These are phyloP conservation scores for Watsonalla binaria DNA, from an alignment of 2,888 invertebrate species.

Conservation along the genomic window DNA sequence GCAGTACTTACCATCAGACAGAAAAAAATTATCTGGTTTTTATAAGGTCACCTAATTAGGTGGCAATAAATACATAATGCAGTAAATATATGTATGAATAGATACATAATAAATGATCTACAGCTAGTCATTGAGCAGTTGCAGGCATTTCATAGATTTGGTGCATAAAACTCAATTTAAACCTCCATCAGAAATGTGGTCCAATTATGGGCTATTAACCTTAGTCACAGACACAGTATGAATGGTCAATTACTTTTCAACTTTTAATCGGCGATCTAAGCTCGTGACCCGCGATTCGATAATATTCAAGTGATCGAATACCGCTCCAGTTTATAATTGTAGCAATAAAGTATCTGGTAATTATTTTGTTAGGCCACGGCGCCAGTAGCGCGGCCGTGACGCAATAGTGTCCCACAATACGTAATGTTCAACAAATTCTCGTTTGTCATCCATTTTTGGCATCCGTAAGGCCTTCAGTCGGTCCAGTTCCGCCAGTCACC, in stretches of 20 bases:
- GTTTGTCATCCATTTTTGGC: conserved; percentile 68
- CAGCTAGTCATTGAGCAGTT: too few species aligned
- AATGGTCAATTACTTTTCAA: not conserved
- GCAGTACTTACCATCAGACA: too few species aligned
- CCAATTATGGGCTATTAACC: not conserved
- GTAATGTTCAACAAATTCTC: conserved; percentile 8
- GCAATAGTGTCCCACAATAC: conserved; percentile 22
- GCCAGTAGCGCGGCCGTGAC: conserved; percentile 15
- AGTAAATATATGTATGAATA: too few species aligned
- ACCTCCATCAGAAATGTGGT: not conserved
- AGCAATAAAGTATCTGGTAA: conserved; percentile 18
- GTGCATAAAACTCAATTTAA: too few species aligned
- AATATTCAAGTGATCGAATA: conserved; percentile 22
- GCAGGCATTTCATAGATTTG: too few species aligned
- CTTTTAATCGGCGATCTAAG: conserved; percentile 2
- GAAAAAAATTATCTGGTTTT: too few species aligned
- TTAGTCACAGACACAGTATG: not conserved
- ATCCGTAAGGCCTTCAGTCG: conserved; percentile 54
- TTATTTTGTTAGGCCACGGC: conserved; percentile 19
- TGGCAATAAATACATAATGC: too few species aligned
- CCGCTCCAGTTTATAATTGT: conserved; percentile 25
- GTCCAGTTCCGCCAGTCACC: conserved; percentile 63
- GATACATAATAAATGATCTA: too few species aligned
- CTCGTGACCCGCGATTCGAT: conserved; percentile 4
- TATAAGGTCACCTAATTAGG: too few species aligned